Percentiles rank a stretch among this genome's conserved stretches.
These are phyloP conservation scores for Pseudopipra pipra DNA, from an alignment of 2,113 vertebrate species.

Conservation along the genomic window DNA sequence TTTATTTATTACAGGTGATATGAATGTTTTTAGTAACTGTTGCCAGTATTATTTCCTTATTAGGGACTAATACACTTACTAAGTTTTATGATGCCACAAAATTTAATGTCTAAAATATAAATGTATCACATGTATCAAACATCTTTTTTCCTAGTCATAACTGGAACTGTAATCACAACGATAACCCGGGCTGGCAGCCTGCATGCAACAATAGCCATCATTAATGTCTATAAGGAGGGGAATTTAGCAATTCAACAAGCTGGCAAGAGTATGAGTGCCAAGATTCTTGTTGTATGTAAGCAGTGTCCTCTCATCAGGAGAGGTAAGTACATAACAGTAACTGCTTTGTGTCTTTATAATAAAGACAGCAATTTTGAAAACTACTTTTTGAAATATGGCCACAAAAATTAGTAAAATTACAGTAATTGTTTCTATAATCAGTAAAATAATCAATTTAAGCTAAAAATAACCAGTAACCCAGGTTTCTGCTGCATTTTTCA, in stretches of 20 bases:
- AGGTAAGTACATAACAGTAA: slow-evolving; percentile 77
- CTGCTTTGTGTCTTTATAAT: background rate
- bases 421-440: background rate
- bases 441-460: background rate
- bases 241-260: slow-evolving; percentile 93
- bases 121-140: background rate
- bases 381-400: background rate
- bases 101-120: background rate
- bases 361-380: background rate
- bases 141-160: slow-evolving; percentile 79
- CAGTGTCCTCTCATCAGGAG: slow-evolving; percentile 92
- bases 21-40: background rate
- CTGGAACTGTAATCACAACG: slow-evolving; percentile 88
- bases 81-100: background rate
- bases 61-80: background rate
- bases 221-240: slow-evolving; percentile 94
- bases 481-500: background rate
- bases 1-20: background rate
- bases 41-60: background rate
- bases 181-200: slow-evolving; percentile 81
- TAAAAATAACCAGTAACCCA: background rate
- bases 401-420: background rate
- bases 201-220: slow-evolving; percentile 90
- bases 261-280: slow-evolving; percentile 95
- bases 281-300: slow-evolving; percentile 88